phyloP scores from a whole-genome alignment of 37 sponge, comb jelly and placozoan genomes.

The Mnemiopsis leidyi region DNA sequence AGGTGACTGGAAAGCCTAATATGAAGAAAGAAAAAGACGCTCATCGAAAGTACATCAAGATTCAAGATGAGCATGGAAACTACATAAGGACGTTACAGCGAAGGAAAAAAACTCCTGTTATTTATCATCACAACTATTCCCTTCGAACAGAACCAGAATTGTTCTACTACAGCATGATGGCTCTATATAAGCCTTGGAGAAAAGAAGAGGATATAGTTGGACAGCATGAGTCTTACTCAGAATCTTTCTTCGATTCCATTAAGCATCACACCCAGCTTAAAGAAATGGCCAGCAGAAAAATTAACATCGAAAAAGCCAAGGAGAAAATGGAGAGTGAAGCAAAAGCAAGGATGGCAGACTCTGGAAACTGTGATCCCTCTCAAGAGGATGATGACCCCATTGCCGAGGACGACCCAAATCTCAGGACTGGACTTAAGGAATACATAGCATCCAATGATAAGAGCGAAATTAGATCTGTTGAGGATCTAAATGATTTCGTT shows the following conservation, averaged over 20 bases:
- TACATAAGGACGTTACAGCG: not conserved
- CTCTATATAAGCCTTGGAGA: not conserved
- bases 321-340: constrained; percentile 1
- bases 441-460: not conserved
- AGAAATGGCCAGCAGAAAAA: not conserved
- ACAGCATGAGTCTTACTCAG: not conserved
- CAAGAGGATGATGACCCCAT: not conserved
- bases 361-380: not conserved
- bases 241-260: not conserved
- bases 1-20: too few relatives aligned
- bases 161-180: not conserved
- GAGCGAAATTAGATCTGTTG: not conserved
- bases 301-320: not conserved
- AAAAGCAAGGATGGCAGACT: not conserved
- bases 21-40: not conserved
- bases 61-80: not conserved
- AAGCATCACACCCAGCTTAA: not conserved
- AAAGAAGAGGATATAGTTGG: not conserved
- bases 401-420: too few relatives aligned
- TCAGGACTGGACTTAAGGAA: not conserved
- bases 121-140: not conserved
- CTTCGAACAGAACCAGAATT: not conserved
- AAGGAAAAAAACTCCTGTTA: not conserved
- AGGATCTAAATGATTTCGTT: not conserved
- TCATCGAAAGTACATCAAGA: not conserved